Evolutionary conservation across 2,888 invertebrate genomes (phyloP).

Genomic region (Blastobasis lacticolella): DNA sequence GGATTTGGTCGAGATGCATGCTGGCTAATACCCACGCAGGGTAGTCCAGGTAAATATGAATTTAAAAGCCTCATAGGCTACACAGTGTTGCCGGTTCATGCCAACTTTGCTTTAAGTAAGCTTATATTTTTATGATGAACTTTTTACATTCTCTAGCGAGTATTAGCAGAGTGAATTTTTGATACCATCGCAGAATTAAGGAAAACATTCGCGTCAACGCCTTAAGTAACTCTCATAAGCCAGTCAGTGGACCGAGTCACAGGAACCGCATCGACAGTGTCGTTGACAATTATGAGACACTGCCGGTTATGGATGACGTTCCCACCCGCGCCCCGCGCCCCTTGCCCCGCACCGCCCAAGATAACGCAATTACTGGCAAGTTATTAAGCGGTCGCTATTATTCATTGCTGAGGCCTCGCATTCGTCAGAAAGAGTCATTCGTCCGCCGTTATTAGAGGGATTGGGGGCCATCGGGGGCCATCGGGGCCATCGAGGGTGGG

Average conservation of each 20-base stretch:
- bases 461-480: too few relatives aligned
- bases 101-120: too few relatives aligned
- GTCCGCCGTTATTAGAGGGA: constrained; percentile 19
- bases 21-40: constrained; percentile 27
- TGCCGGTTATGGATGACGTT: constrained; percentile 54
- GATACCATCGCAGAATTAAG: too few relatives aligned
- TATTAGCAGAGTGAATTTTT: too few relatives aligned
- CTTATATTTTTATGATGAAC: too few relatives aligned
- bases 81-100: not conserved
- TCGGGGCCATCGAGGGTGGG: too few relatives aligned
- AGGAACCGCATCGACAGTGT: constrained; percentile 21
- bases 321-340: constrained; percentile 29
- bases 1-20: constrained; percentile 37
- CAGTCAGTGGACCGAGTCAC: too few relatives aligned
- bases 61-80: constrained; percentile 26
- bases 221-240: too few relatives aligned
- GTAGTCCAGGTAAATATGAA: constrained; percentile 18
- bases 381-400: constrained; percentile 64
- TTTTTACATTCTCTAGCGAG: too few relatives aligned
- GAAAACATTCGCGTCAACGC: too few relatives aligned
- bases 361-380: constrained; percentile 63
- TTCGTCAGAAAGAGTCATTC: constrained; percentile 33
- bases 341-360: constrained; percentile 45
- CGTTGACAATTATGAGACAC: constrained; percentile 62
- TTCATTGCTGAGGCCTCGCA: constrained; percentile 52